These are phyloP conservation scores for Pangasius djambal DNA, from an alignment of 2,797 vertebrate genomes.

Conservation along the genomic window DNA sequence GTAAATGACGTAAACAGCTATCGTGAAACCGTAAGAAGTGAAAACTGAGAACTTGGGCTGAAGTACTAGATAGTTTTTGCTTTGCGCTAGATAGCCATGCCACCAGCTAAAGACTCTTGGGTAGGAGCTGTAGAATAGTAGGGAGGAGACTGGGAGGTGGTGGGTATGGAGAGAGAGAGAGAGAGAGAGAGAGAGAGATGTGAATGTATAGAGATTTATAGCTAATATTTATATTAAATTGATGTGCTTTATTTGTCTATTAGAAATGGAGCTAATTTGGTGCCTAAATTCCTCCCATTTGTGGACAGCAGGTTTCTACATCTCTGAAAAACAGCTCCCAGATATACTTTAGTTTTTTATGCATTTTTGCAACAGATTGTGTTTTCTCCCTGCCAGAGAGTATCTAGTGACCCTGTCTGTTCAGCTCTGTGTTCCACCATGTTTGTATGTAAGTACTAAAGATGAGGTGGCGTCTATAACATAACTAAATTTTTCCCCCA, in stretches of 20 bases:
- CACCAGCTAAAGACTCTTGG: background rate
- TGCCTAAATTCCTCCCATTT: background rate
- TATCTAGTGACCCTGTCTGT: background rate
- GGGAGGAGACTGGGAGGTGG: background rate
- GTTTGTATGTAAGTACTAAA: background rate
- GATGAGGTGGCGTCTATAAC: background rate
- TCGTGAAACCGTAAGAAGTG: background rate
- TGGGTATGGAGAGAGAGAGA: background rate
- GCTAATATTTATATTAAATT: background rate
- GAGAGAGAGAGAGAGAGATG: background rate
- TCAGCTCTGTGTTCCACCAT: background rate
- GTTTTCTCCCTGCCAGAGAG: background rate
- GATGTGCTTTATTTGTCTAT: background rate
- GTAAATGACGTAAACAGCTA: background rate
- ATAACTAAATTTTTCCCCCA: background rate
- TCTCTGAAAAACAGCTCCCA: background rate
- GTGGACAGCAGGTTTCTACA: background rate
- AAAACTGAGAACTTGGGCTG: background rate
- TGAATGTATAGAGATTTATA: background rate
- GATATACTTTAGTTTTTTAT: background rate
- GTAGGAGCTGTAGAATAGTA: background rate
- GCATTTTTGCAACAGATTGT: background rate
- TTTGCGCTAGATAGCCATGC: background rate
- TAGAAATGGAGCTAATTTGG: background rate
- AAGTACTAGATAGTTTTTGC: background rate